Conservation (phyloP, 2,113 vertebrate genomes). For the Anser brachyrhynchus region DNA sequence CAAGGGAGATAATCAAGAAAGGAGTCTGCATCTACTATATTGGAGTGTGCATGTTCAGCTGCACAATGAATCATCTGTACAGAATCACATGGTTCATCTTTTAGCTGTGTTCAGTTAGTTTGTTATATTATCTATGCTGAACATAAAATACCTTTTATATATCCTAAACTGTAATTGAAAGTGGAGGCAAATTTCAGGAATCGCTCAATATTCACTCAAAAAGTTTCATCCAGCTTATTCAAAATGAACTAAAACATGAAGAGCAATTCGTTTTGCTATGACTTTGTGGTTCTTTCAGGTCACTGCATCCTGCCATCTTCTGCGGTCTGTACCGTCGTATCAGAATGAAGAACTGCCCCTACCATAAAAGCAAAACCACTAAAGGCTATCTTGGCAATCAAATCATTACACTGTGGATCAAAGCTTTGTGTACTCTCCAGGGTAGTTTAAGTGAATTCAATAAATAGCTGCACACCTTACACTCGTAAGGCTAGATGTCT, state of each 20-base stretch:
- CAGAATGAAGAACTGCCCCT: neutral
- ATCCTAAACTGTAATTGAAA: neutral
- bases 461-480: neutral
- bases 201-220: neutral
- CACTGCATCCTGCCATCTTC: neutral
- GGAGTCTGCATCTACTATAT: neutral
- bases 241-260: neutral
- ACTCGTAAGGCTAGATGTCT: neutral
- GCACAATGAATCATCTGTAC: neutral
- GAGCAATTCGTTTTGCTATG: neutral
- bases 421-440: neutral
- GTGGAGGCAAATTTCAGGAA: neutral
- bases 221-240: neutral
- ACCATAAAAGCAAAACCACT: neutral
- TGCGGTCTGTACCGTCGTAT: fast-evolving
- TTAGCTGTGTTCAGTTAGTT: neutral
- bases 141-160: neutral
- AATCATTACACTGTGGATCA: neutral
- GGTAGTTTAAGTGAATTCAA: neutral
- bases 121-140: neutral
- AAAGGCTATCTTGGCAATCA: neutral
- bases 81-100: neutral
- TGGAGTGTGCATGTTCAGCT: neutral
- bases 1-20: neutral
- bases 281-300: neutral